These are phyloP conservation scores for Nylanderia fulva DNA, from an alignment of 1,140 invertebrate species.

Conservation along the genomic window DNA sequence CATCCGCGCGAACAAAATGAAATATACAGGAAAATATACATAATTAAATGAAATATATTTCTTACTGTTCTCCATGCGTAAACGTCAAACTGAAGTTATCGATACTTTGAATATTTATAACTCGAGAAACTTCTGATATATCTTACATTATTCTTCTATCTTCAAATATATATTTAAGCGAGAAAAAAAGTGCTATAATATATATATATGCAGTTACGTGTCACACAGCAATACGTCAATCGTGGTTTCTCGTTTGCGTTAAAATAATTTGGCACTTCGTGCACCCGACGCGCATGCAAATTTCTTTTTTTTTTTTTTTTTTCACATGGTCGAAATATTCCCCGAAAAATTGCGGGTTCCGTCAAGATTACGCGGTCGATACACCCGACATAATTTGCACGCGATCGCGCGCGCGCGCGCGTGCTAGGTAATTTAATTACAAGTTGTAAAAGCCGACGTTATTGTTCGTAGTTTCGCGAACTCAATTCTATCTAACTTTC, in stretches of 20 bases:
- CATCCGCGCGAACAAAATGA: not conserved
- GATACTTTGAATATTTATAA: not conserved
- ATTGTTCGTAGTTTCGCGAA: constrained; percentile 39
- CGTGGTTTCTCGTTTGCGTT: not conserved
- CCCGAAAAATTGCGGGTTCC: constrained; percentile 27
- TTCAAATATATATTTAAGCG: not conserved
- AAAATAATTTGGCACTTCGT: not conserved
- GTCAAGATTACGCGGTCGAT: not conserved
- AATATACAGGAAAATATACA: not conserved
- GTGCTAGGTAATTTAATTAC: constrained; percentile 49
- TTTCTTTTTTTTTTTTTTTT: not conserved
- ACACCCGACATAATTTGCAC: constrained; percentile 11
- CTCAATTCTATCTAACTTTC: constrained; percentile 52
- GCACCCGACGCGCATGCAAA: not conserved
- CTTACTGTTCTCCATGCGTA: not conserved
- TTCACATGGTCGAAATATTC: not conserved
- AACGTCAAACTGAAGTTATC: not conserved
- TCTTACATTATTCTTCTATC: not conserved
- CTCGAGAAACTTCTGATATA: not conserved
- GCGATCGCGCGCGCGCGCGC: constrained; percentile 28
- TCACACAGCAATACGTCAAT: not conserved
- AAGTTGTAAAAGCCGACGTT: constrained; percentile 50
- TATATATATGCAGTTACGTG: not conserved
- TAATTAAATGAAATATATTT: not conserved
- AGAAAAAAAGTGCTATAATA: not conserved